Conservation (phyloP, 1,140 invertebrate species). For the Drosophila nikananu region DNA sequence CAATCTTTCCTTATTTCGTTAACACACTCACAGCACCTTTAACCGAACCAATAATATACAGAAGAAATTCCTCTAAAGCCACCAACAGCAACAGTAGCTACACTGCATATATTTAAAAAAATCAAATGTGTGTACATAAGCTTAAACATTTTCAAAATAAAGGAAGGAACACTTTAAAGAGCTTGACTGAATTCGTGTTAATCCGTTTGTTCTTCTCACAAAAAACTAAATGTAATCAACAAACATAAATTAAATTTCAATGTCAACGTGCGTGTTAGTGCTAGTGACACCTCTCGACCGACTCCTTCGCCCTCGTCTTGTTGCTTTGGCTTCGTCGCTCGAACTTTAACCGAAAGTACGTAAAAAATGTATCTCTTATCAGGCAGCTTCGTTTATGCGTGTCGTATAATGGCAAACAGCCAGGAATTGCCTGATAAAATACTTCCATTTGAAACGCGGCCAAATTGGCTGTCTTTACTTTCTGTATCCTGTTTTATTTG, state of each 20-base stretch:
- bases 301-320: conserved; percentile 38
- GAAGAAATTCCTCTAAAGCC: conserved; percentile 45
- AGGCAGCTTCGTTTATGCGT: conserved; percentile 68
- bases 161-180: conserved; percentile 11
- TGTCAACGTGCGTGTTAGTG: conserved; percentile 60
- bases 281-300: conserved; percentile 20
- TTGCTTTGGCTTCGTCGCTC: conserved; percentile 47
- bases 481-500: conserved; percentile 29
- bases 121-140: conserved; percentile 26
- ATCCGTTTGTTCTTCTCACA: conserved; percentile 9
- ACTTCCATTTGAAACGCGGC: conserved; percentile 18
- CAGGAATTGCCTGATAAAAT: conserved; percentile 57
- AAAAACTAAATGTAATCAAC: conserved; percentile 36
- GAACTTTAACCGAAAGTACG: conserved; percentile 70
- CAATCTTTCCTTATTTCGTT: conserved; percentile 84
- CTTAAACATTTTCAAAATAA: conserved; percentile 5
- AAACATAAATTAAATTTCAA: conserved; percentile 27
- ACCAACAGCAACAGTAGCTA: conserved; percentile 50
- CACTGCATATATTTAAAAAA: conserved; percentile 18
- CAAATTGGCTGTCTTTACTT: conserved; percentile 44
- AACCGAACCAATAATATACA: conserved; percentile 59
- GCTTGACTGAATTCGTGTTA: conserved; percentile 29
- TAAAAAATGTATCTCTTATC: conserved; percentile 83
- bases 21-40: conserved; percentile 72
- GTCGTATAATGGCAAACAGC: conserved; percentile 43